Conservation (phyloP, 2,888 invertebrate species). For the Tanytarsus gracilentus region DNA sequence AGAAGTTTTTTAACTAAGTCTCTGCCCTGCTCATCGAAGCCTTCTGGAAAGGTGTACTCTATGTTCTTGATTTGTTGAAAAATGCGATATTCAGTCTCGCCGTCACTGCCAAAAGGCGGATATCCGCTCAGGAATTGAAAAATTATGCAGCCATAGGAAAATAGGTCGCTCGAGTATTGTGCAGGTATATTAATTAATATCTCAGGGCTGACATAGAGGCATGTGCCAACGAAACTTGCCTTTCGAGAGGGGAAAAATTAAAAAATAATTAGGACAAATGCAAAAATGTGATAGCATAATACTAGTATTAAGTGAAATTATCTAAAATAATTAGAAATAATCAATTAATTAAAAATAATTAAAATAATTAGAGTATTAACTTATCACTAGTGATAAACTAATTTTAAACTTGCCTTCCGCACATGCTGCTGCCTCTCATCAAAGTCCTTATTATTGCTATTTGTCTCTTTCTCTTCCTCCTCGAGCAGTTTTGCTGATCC, state of each 20-base stretch:
- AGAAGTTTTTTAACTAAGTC: constrained; percentile 80
- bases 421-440: constrained; percentile 38
- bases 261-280: too few species aligned
- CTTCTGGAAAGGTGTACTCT: constrained; percentile 87
- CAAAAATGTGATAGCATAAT: too few species aligned
- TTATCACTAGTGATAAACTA: too few species aligned
- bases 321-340: too few species aligned
- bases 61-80: constrained; percentile 90
- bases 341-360: too few species aligned
- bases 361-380: too few species aligned
- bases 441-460: constrained; percentile 37
- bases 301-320: too few species aligned
- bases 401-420: too few species aligned
- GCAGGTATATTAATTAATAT: constrained; percentile 57
- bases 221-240: constrained; percentile 96
- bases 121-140: constrained; percentile 57
- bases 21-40: constrained; percentile 73
- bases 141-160: constrained; percentile 95
- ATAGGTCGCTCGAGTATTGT: constrained; percentile 80
- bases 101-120: constrained; percentile 87
- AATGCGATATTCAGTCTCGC: constrained; percentile 87
- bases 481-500: constrained; percentile 82
- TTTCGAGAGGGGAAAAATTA: too few species aligned
- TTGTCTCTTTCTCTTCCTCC: constrained; percentile 31
- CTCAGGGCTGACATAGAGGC: constrained; percentile 98